phyloP scores from a whole-genome alignment of 2,113 vertebrate genomes.

The Paraplagusia blochii region DNA sequence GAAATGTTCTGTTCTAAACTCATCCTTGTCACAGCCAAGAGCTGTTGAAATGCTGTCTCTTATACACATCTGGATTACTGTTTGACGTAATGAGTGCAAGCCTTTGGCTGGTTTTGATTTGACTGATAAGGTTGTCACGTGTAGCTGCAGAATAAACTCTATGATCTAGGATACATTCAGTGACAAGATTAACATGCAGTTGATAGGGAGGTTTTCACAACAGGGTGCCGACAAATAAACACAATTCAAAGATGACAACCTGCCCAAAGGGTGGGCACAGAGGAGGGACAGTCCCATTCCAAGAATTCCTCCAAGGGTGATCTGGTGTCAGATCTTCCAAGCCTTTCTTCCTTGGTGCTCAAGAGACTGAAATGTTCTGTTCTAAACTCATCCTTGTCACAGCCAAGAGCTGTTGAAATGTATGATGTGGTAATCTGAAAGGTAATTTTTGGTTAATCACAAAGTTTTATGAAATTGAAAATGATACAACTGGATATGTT shows the following conservation, averaged over 20 bases:
- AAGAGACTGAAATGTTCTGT: constrained; percentile 55
- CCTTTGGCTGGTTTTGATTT: constrained; percentile 23
- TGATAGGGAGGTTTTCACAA: constrained; percentile 88
- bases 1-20: constrained; percentile 45
- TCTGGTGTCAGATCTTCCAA: constrained; percentile 71
- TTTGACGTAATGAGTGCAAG: constrained; percentile 23
- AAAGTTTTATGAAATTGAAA: no score
- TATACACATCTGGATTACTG: no score
- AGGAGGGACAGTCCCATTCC: constrained; percentile 64
- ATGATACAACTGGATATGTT: no score
- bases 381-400: no score
- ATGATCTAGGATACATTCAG: no score
- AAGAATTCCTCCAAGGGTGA: constrained; percentile 75
- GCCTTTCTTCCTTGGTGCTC: constrained; percentile 44
- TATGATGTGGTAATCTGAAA: no score
- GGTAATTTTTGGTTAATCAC: no score
- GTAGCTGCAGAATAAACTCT: constrained; percentile 9
- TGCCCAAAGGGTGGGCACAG: constrained; percentile 31
- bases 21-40: no score
- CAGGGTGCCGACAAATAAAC: constrained; percentile 96
- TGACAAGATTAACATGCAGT: constrained; percentile 93
- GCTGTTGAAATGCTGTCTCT: no score
- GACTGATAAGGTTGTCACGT: constrained; percentile 39
- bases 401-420: no score
- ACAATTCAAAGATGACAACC: constrained; percentile 84